Evolutionary conservation across 2,888 invertebrate genomes (phyloP), one percentile per base, ranked within the genome.

Genomic region (Philereme transversata): DNA sequence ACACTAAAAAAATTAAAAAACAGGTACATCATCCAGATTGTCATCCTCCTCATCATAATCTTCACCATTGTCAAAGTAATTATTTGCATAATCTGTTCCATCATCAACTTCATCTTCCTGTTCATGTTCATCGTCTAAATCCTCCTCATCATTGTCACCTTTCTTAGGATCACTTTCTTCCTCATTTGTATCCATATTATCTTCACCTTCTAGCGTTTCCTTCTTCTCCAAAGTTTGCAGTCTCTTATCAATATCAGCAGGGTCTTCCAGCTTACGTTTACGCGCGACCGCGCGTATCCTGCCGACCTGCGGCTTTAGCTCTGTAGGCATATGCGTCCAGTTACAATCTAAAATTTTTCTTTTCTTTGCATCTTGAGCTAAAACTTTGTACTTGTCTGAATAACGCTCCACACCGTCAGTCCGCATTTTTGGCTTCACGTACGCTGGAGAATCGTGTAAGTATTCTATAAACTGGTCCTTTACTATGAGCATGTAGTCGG

Each of bases 41-140:
- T 97, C 97, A 77, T 97, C 97, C 72, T 97, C 97, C 64, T 97
- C 97, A 79, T 97, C 97, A 80, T 96, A 97, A 38, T 94, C 95
- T 86, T 97, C 97, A 1, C 97, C 97, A 83, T 97, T 97, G 81
- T 97, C 97, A 83, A 97, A 97, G 81, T 97, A 97, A 78, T 96
- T 97, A 74, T 97, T 96, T 0, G 95, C 96, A 79, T 97, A 97
- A 82, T 97, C 97, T 33, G 97, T 97, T 22, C 97, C 97, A 76
- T 97, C 97, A 79, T 97, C 97, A 94, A 97, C 95, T 84, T 97
- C 97, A 78, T 97, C 96, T 74, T 97, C 97, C 71, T 96, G 96
- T 51, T 95, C 95, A 52, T 93, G 93, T 62, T 95, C 94, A 60
- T 94, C 93, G 47, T 93, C 93, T 43, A 94, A 91, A 4, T 93